These are phyloP conservation scores for Drosophila simulans DNA, from an alignment of 1,140 invertebrate species.

Conservation along the genomic window DNA sequence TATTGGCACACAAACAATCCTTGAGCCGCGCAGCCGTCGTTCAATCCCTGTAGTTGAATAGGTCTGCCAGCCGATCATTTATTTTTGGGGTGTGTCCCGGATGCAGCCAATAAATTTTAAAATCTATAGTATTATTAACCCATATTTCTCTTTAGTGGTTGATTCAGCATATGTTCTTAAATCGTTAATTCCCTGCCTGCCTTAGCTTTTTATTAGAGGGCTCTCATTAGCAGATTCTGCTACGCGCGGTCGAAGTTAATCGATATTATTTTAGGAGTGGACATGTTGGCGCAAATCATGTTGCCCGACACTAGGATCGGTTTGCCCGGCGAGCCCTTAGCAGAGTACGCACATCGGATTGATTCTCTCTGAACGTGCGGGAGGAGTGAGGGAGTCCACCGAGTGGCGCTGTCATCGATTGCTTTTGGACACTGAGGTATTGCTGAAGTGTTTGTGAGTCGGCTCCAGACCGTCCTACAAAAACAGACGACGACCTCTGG, in stretches of 20 bases:
- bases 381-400: neutral
- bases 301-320: neutral
- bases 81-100: neutral
- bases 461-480: neutral
- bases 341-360: neutral
- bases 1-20: neutral
- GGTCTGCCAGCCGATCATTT: neutral
- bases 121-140: neutral
- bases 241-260: neutral
- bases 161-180: too few species aligned
- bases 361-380: neutral
- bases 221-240: too few species aligned
- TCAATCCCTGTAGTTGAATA: neutral
- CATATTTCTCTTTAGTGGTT: neutral
- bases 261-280: slow-evolving; percentile 1
- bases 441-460: neutral
- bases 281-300: neutral
- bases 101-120: neutral
- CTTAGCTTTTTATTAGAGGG: too few species aligned
- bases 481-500: neutral
- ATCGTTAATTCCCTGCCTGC: too few species aligned
- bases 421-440: neutral
- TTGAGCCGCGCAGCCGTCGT: too few species aligned
- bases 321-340: neutral
- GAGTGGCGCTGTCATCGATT: neutral